Percentiles rank a stretch among this genome's conserved stretches.
Conservation (phyloP, 2,888 invertebrate genomes). For the Dicranocentrus wangi region DNA sequence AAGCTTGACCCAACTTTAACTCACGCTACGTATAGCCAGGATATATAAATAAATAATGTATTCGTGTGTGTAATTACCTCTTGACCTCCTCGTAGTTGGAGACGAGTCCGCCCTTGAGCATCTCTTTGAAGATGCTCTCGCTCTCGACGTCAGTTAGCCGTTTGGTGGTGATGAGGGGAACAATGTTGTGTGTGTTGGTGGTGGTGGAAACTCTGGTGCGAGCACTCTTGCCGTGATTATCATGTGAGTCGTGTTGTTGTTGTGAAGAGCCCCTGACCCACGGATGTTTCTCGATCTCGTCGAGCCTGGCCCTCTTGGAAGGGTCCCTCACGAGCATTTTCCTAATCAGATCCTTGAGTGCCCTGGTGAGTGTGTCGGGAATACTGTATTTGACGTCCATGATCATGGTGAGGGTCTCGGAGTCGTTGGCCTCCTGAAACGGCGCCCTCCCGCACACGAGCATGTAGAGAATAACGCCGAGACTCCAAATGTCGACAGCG, state of each 20-base stretch:
- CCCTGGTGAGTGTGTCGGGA: conserved; percentile 88
- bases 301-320: conserved; percentile 88
- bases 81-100: conserved; percentile 86
- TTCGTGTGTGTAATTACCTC: too few species aligned
- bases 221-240: too few species aligned
- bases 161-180: conserved; percentile 89
- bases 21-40: too few species aligned
- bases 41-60: too few species aligned
- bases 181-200: background rate
- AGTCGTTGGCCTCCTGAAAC: conserved; percentile 99
- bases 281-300: conserved; percentile 89
- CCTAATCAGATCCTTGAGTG: conserved; percentile 90
- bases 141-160: conserved; percentile 94
- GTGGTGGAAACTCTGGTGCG: background rate
- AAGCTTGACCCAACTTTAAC: too few species aligned
- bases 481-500: conserved; percentile 98
- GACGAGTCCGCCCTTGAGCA: conserved; percentile 96
- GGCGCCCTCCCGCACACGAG: conserved; percentile 97
- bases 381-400: conserved; percentile 99
- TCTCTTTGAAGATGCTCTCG: conserved; percentile 91
- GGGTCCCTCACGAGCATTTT: conserved; percentile 96
- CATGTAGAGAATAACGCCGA: conserved; percentile 99
- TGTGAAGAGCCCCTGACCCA: too few species aligned
- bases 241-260: too few species aligned
- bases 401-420: conserved; percentile 99